Percentiles rank a stretch among this genome's conserved stretches.
These are phyloP conservation scores for Sipha flava DNA, from an alignment of 1,140 invertebrate species.

Conservation along the genomic window DNA sequence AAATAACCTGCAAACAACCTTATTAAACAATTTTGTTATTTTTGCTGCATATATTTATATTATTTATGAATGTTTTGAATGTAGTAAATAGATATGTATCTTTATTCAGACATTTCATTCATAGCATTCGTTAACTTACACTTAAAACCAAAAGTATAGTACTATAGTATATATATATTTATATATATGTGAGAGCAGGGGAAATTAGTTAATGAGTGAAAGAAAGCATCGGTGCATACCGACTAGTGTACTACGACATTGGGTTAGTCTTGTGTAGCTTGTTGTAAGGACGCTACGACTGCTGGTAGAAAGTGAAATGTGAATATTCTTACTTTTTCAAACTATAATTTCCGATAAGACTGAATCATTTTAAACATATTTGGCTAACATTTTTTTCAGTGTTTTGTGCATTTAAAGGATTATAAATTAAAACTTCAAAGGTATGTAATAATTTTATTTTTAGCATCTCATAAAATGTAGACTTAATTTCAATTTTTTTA, in stretches of 20 bases:
- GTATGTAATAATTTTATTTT: neutral
- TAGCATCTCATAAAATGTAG: neutral
- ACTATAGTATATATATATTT: neutral
- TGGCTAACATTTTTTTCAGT: neutral
- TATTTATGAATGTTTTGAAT: too few species aligned
- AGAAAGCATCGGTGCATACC: conserved; percentile 22
- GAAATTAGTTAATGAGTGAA: conserved; percentile 26
- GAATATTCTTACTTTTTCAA: conserved; percentile 12
- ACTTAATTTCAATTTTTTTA: too few species aligned
- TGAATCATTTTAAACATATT: neutral
- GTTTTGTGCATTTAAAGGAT: neutral
- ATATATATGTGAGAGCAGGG: neutral
- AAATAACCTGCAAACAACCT: too few species aligned
- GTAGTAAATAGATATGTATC: too few species aligned
- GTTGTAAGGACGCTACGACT: neutral
- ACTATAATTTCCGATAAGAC: neutral
- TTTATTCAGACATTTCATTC: neutral
- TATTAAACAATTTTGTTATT: too few species aligned
- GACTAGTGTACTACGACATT: neutral
- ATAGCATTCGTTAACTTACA: neutral
- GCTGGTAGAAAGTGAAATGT: conserved; percentile 26
- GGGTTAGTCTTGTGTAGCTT: conserved; percentile 19
- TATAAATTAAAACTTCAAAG: neutral
- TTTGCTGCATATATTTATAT: too few species aligned
- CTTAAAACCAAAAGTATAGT: neutral